Conservation (phyloP, 2,888 invertebrate genomes). For the Rotaria macrura region DNA sequence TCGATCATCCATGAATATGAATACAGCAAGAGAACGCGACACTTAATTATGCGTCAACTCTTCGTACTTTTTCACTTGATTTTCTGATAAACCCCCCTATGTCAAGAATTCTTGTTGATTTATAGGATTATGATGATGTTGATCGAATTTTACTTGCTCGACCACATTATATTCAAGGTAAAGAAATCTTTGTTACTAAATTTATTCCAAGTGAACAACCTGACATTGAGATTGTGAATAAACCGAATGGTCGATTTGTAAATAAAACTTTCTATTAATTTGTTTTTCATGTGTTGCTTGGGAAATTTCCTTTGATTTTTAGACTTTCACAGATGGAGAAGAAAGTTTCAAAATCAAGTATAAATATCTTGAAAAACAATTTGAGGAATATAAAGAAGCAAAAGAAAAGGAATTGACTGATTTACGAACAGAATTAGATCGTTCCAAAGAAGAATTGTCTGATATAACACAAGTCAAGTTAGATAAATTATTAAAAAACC, state of each 20-base stretch:
- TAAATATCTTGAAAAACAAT: neutral
- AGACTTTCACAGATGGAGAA: neutral
- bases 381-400: neutral
- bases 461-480: neutral
- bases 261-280: neutral
- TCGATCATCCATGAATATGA: too few relatives aligned
- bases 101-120: neutral
- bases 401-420: neutral
- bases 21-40: too few relatives aligned
- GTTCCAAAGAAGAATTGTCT: neutral
- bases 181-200: neutral
- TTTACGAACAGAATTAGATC: neutral
- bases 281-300: too few relatives aligned
- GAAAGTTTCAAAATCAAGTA: neutral
- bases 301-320: too few relatives aligned
- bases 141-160: neutral
- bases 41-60: too few relatives aligned
- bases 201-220: neutral
- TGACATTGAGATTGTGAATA: neutral
- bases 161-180: neutral
- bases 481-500: neutral
- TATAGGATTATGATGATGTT: neutral
- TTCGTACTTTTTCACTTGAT: too few relatives aligned
- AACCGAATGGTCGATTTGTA: neutral
- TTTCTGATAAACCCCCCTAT: too few relatives aligned